A percentile compares a stretch with the other conserved stretches of the same genome.
Evolutionary conservation across 2,797 vertebrate genomes (phyloP).

Genomic region (Tenualosa thibaudeaui): DNA sequence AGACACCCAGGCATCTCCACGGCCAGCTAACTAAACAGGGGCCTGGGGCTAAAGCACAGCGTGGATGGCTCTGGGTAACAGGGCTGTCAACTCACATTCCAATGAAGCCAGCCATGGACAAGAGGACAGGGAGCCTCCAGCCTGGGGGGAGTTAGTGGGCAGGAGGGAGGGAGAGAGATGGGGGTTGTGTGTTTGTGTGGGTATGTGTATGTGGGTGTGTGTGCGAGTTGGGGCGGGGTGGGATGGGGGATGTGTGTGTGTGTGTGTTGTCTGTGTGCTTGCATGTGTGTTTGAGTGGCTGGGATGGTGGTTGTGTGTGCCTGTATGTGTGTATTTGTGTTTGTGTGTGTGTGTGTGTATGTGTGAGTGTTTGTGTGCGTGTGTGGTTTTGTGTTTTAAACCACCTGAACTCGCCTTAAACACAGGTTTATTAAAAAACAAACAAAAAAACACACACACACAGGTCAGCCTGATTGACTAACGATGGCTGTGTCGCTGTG

Average conservation of each 20-base stretch:
- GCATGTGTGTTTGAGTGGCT: neutral
- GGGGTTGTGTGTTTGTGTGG: neutral
- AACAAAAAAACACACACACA: too few species aligned
- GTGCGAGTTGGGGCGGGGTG: neutral
- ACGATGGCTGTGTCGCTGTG: too few species aligned
- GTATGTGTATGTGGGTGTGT: neutral
- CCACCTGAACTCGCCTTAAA: too few species aligned
- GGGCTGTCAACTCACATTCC: conserved; percentile 45
- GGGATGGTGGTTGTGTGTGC: too few species aligned
- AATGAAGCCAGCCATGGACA: conserved; percentile 21
- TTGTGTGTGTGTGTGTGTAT: too few species aligned
- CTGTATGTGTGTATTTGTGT: too few species aligned
- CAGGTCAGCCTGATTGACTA: too few species aligned
- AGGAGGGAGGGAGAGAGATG: neutral
- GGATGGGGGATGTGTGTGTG: neutral
- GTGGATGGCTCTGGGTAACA: conserved; percentile 34
- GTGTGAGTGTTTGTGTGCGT: too few species aligned
- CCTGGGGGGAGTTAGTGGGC: conserved; percentile 12
- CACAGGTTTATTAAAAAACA: too few species aligned
- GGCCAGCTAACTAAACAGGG: conserved; percentile 22
- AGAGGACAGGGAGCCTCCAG: neutral
- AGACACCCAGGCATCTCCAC: neutral
- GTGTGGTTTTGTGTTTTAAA: too few species aligned
- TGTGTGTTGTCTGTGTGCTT: neutral
- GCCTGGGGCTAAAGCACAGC: conserved; percentile 23